Base-by-base conservation (phyloP, 2,113 vertebrate genomes). In the Canis aureus region DNA sequence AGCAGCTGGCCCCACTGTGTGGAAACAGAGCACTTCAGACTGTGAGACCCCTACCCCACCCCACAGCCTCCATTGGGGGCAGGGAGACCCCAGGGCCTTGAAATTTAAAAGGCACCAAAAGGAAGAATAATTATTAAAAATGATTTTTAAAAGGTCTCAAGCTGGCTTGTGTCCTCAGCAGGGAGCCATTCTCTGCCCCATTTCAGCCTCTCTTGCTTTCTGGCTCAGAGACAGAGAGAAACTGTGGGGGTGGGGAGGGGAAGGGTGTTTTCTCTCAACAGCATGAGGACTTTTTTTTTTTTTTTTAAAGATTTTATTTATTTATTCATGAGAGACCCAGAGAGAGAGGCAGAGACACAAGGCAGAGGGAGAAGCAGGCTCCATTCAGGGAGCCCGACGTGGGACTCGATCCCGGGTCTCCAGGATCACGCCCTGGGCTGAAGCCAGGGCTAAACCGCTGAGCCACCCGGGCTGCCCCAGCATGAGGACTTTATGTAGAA, bases 51-150 rank as follows among this genome's bases (percentile, higher is more conserved):
- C 74, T 51, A 1, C 35, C 27, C 10, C 1, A 29, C 35, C 27
- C 81, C 43, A 43, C 43, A 84, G 62, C 82, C 71, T 83, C 62
- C 67, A 1, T 15, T 1, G 55, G 66, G 66, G 23, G 12, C 32
- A 27, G 32, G 11, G 55, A 66, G 60, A 80, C 49, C 25, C 35
- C 0, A 20, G 43, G 8, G 13, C 27, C 49, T 69, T 89, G 76
- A 49, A 35, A 67, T 78, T 60, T 51, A 78, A 87, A 89, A 90
- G 60, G 60, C 62, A 23, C 67, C 15, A 1, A 38, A 60, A 55
- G 66, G 38, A 76, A 92, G 95, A 92, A 64, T 27, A 53, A 90
- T 94, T 53, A 64, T 69, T 86, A 74, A 86, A 86, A 94, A 76
- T 11, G 20, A 66, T 59, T 38, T 91, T 35, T 38, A 23, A 27